Percentiles rank a stretch among this genome's conserved stretches.
Conservation (phyloP, 2,113 vertebrate genomes). For the Mus musculus region DNA sequence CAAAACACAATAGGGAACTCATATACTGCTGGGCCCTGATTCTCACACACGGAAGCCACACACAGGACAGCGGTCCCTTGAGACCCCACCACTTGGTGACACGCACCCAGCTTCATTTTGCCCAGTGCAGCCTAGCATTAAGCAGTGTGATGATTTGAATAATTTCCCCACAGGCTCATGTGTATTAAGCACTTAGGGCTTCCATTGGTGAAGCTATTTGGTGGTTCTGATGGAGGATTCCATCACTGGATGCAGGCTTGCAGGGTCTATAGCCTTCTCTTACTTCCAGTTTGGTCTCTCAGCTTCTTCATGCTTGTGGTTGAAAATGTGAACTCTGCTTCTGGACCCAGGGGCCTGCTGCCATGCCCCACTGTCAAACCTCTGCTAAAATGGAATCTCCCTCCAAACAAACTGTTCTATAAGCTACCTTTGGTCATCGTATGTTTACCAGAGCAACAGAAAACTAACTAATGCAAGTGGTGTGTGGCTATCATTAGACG, state of each 20-base stretch:
- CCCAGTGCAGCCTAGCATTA: background rate
- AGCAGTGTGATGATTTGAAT: background rate
- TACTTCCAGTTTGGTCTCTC: background rate
- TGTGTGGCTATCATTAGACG: background rate
- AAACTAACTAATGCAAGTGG: background rate
- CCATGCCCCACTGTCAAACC: background rate
- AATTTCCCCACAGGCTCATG: background rate
- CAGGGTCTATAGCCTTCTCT: background rate
- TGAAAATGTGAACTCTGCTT: background rate
- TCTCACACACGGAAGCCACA: rapidly evolving
- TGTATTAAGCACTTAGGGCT: background rate
- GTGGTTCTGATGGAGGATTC: background rate
- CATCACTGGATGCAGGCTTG: background rate
- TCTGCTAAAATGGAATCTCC: background rate
- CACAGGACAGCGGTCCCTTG: background rate
- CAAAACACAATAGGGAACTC: background rate
- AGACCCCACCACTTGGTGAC: background rate
- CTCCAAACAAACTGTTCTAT: background rate
- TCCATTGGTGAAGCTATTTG: background rate
- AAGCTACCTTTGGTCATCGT: background rate
- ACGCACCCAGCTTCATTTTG: background rate
- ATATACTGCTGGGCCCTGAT: background rate
- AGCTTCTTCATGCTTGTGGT: background rate
- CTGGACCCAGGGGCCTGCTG: background rate
- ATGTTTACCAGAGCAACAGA: background rate